A percentile compares a stretch with the other conserved stretches of the same genome.
These are phyloP conservation scores for Microtus richardsoni DNA, from an alignment of 2,113 vertebrate species.

Conservation along the genomic window DNA sequence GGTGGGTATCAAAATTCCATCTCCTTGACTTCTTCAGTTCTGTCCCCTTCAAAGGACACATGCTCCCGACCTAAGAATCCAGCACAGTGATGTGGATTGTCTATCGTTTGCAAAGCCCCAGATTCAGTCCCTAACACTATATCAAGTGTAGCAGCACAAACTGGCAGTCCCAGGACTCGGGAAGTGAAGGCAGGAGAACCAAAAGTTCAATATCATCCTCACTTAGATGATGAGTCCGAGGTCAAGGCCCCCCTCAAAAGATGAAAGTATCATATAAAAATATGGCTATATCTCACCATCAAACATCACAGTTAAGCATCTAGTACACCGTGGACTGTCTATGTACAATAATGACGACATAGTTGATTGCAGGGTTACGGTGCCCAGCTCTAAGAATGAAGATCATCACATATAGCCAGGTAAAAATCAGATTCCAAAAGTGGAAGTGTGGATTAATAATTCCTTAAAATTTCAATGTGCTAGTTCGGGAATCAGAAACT, in stretches of 20 bases:
- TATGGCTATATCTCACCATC: neutral
- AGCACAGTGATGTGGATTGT: too few species aligned
- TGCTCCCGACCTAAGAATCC: neutral
- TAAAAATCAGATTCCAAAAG: neutral
- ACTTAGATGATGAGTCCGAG: neutral
- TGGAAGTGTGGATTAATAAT: neutral
- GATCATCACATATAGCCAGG: neutral
- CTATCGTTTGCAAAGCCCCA: neutral
- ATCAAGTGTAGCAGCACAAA: too few species aligned
- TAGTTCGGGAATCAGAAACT: neutral
- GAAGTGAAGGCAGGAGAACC: neutral
- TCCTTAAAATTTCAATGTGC: neutral
- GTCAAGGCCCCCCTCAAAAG: too few species aligned
- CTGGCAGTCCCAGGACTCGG: accelerated
- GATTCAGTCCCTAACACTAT: neutral
- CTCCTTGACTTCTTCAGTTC: neutral
- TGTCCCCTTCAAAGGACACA: neutral
- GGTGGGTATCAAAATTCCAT: neutral
- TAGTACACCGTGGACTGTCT: neutral
- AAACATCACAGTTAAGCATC: neutral
- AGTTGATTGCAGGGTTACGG: neutral
- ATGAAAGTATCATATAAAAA: neutral
- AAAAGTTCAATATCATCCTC: neutral
- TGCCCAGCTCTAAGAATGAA: neutral
- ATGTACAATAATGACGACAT: neutral